These are phyloP conservation scores for Globodera ellingtonae DNA, from an alignment of 1,140 invertebrate species.

Conservation along the genomic window DNA sequence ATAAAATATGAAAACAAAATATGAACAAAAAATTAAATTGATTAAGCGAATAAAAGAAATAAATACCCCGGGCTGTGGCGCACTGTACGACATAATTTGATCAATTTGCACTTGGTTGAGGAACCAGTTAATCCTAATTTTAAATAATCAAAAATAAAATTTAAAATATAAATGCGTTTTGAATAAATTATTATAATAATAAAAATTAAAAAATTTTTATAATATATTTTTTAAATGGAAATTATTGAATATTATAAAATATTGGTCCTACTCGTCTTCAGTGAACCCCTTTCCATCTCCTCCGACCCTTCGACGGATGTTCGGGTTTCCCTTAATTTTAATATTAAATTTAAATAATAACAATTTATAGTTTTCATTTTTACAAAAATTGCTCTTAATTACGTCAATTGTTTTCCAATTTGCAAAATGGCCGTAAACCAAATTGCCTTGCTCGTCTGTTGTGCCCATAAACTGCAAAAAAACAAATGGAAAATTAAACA, in stretches of 20 bases:
- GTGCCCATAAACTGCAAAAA: slow-evolving; percentile 55
- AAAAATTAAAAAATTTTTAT: neutral
- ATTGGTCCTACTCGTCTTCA: slow-evolving; percentile 20
- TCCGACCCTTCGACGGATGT: slow-evolving; percentile 41
- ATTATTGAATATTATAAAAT: neutral
- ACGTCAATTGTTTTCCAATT: slow-evolving; percentile 45
- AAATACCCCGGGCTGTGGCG: slow-evolving; percentile 39
- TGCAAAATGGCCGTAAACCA: slow-evolving; percentile 35
- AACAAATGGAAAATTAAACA: neutral
- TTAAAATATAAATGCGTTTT: neutral
- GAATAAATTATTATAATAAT: neutral
- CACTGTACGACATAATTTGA: slow-evolving; percentile 35
- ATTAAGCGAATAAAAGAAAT: neutral
- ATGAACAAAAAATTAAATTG: too few species aligned
- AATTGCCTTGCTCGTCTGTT: slow-evolving; percentile 51
- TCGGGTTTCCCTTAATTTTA: slow-evolving; percentile 34
- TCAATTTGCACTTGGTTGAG: slow-evolving; percentile 41
- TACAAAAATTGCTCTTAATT: neutral
- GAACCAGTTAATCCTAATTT: slow-evolving; percentile 25
- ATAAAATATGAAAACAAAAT: neutral
- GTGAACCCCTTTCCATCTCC: slow-evolving; percentile 39
- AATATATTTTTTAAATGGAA: too few species aligned
- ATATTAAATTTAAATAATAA: too few species aligned
- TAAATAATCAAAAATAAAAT: slow-evolving; percentile 10
- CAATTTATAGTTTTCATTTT: too few species aligned